Evolutionary conservation across 2,113 vertebrate genomes (phyloP), one percentile per base, ranked within the genome.

Genomic region (Cephalopholis sonnerati): DNA sequence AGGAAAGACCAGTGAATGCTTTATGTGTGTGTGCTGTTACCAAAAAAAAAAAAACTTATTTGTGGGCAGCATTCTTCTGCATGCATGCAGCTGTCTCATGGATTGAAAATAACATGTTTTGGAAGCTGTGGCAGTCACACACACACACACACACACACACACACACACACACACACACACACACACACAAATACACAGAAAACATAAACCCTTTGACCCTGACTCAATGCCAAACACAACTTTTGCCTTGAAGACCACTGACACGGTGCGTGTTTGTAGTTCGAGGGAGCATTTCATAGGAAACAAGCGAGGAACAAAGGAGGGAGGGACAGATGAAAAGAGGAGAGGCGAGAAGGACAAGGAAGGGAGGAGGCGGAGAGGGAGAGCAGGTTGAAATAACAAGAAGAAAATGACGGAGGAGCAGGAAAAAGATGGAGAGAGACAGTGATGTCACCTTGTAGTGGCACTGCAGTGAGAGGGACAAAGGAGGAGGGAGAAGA

Each of bases 401-500:
- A 63, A 55, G 41, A 44, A 0, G 46, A 50, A 79, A 77, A 86
- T 32, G 46, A 77, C 18, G n/a, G 46, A 48, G 68, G 27, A 66
- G 63, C 18, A 77, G 68, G 58, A 36, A 50, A 70, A 68, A 63
- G n/a, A 77, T 71, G 62, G n/a, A 55, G 48, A 74, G 57, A 84
- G 71, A 74, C 36, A 24, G 44, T 80, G 76, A 88, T 82, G 78
- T 90, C 87, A 89, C 77, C 81, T 84, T 88, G 71, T 83, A 75
- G 64, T 75, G 48, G 57, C 32, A 71, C 59, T 73, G 86, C 82
- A 85, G 88, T 12, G 68, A 77, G 29, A 80, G 29, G 20, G 58
- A 84, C 44, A 84, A 41, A 76, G 48, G 82, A 36, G 74, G n/a
- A 79, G 12, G 64, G 53, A 71, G 58, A 65, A 36, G 39, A n/a